phyloP scores from a whole-genome alignment of 2,113 vertebrate genomes.

The Gymnarchus niloticus region DNA sequence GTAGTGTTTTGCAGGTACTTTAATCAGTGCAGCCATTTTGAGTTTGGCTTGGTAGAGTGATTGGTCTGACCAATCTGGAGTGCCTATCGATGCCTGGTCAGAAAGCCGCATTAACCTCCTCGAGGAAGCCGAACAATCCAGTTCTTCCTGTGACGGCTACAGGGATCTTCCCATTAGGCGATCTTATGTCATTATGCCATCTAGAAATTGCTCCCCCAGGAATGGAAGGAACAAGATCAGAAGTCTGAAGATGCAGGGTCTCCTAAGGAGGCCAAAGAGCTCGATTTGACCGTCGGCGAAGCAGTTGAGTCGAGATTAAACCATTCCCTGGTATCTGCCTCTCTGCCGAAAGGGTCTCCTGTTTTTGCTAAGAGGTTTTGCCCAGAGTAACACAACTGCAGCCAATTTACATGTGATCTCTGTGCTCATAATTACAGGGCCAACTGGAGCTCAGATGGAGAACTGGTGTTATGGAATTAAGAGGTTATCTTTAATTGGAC shows the following conservation, averaged over 20 bases:
- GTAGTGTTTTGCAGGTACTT: background rate
- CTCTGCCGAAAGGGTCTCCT: background rate
- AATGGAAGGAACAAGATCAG: background rate
- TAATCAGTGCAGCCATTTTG: background rate
- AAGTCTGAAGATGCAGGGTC: background rate
- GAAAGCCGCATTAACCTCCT: background rate
- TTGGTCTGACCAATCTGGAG: too few species aligned
- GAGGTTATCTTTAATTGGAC: background rate
- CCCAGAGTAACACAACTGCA: background rate
- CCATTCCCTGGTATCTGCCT: background rate
- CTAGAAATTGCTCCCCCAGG: background rate
- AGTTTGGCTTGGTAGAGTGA: background rate
- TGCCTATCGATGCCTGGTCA: background rate
- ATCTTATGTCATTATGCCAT: conserved; percentile 1
- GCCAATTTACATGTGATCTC: background rate
- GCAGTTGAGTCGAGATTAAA: background rate
- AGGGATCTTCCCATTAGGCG: background rate
- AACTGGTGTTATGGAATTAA: background rate
- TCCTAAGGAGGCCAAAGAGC: background rate
- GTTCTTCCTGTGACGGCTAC: background rate
- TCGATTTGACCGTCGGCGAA: background rate
- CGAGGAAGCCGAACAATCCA: background rate
- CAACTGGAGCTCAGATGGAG: background rate
- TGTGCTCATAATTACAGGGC: background rate
- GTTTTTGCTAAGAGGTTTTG: background rate